Percentiles rank a stretch among this genome's conserved stretches.
Conservation (phyloP, 2,113 vertebrate genomes). For the Erythrolamprus reginae region DNA sequence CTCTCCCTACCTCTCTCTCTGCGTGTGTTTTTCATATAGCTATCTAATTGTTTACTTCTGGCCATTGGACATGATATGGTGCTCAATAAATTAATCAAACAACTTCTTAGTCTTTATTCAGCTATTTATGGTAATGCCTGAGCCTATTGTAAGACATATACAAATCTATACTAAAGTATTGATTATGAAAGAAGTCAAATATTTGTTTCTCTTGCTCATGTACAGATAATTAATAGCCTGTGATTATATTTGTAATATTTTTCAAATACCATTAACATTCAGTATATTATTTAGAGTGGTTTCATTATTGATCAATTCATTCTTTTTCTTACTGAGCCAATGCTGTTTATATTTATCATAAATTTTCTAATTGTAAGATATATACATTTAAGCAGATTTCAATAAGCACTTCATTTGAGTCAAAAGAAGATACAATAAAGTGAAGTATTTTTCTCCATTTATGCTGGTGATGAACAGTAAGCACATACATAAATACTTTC, state of each 20-base stretch:
- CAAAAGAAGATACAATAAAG: neutral
- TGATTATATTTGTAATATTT: neutral
- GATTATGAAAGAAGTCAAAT: neutral
- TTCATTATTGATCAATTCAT: slow-evolving; percentile 42
- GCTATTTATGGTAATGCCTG: neutral
- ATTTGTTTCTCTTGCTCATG: neutral
- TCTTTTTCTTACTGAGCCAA: slow-evolving; percentile 14
- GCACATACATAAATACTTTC: neutral
- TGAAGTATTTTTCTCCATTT: neutral
- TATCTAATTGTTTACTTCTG: neutral
- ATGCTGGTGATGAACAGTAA: neutral
- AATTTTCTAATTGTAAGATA: neutral
- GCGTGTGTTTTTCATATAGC: neutral
- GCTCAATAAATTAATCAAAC: neutral
- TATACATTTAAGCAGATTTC: neutral
- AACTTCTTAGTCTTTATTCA: neutral
- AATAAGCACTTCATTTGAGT: neutral
- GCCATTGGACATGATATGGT: neutral
- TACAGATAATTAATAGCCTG: neutral
- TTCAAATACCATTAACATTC: neutral
- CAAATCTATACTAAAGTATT: neutral
- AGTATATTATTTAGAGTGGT: neutral
- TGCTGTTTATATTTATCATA: neutral
- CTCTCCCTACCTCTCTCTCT: too few relatives aligned
- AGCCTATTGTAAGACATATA: neutral